These are phyloP conservation scores for Dromiciops gliroides DNA, from an alignment of 2,113 vertebrate genomes.

Conservation along the genomic window DNA sequence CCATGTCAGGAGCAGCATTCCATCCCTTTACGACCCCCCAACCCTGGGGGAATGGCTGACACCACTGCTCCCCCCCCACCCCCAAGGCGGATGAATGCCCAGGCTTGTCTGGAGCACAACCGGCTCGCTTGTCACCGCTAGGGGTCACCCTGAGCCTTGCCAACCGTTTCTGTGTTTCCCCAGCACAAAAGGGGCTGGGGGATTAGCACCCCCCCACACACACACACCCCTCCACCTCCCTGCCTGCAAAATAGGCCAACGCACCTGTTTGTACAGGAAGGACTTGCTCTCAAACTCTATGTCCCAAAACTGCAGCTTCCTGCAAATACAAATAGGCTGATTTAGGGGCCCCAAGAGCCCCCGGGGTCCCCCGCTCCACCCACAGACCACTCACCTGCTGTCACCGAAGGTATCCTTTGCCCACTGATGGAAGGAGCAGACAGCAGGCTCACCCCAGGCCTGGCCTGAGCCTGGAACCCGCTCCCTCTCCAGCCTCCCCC, in stretches of 20 bases:
- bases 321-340: slow-evolving; percentile 60
- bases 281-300: slow-evolving; percentile 90
- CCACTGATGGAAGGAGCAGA: background rate
- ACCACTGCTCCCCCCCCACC: background rate
- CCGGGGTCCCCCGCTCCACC: no score
- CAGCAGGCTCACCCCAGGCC: no score
- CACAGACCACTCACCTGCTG: no score
- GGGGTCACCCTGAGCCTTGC: background rate
- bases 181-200: background rate
- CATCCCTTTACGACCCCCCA: no score
- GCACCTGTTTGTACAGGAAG: slow-evolving; percentile 94
- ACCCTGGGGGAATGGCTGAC: fast-evolving
- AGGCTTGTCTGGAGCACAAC: background rate
- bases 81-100: background rate
- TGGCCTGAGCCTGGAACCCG: no score
- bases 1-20: no score
- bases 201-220: background rate
- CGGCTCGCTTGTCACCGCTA: background rate
- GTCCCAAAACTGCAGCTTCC: slow-evolving; percentile 88
- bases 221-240: background rate
- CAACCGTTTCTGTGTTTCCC: background rate
- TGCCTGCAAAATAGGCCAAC: background rate
- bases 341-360: no score
- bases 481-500: no score
- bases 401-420: background rate